Conservation (phyloP, 1,140 invertebrate genomes). For the Epicauta chinensis region DNA sequence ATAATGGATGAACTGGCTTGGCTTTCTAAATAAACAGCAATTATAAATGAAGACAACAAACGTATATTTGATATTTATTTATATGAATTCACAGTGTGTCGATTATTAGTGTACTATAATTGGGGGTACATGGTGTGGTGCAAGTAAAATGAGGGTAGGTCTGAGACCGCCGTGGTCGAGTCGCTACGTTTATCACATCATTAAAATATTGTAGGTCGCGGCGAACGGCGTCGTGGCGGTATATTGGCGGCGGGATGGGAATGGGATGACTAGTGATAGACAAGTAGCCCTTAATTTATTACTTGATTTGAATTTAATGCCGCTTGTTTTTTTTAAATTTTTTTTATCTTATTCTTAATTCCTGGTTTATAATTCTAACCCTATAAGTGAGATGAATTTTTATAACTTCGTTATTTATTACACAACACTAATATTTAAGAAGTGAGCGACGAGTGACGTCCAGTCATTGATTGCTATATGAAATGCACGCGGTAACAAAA, state of each 20-base stretch:
- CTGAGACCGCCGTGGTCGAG: constrained; percentile 24
- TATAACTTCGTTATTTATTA: constrained; percentile 24
- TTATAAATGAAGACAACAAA: constrained; percentile 29
- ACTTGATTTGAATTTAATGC: constrained; percentile 9
- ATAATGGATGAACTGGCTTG: too few relatives aligned
- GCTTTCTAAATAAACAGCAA: constrained; percentile 13
- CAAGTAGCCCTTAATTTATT: constrained; percentile 23
- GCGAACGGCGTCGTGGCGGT: constrained; percentile 12
- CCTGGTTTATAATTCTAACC: constrained; percentile 15
- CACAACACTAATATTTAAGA: constrained; percentile 29
- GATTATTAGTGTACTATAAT: constrained; percentile 35
- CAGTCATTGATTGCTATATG: constrained; percentile 24
- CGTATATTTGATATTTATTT: constrained; percentile 35
- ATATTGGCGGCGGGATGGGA: constrained; percentile 7
- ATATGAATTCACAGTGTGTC: constrained; percentile 35
- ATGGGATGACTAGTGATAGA: constrained; percentile 24
- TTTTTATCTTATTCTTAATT: too few relatives aligned
- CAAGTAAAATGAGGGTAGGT: constrained; percentile 21
- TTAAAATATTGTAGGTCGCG: constrained; percentile 29
- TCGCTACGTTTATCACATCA: constrained; percentile 34
- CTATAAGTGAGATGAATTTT: constrained; percentile 23
- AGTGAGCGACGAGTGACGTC: constrained; percentile 22
- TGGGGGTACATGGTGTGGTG: constrained; percentile 26
- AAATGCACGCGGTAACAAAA: constrained; percentile 26
- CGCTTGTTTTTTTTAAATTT: too few relatives aligned